Base-by-base conservation (phyloP, 2,888 invertebrate species). In the Erebia epiphron region DNA sequence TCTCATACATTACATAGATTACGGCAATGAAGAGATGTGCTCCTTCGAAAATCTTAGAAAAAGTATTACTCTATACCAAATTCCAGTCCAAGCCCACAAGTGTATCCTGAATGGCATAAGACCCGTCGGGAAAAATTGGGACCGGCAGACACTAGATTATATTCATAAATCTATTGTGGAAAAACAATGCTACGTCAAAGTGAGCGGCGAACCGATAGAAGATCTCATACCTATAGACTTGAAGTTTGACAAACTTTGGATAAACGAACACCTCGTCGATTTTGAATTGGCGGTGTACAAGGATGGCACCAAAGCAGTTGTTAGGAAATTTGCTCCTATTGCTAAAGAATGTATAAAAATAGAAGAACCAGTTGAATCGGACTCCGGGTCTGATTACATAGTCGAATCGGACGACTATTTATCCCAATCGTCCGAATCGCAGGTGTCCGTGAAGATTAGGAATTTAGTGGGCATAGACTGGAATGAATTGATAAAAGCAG, bases 11-110 rank as follows among this genome's bases (percentile, higher is more conserved):
- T 97, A 97, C 86, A 94, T 98, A 1, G 98, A 98, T 88, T 98
- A 96, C 81, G 98, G 98, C 0, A 98, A 97, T 81, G 91, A 95
- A 56, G 98, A 98, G 84, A 83, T 86, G 0, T 95, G 96, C 70
- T 77, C 89, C 0, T 88, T 94, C 14, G 83, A 88, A 1, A 93
- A 95, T 67, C 79, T 98, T 66, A 91, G 95, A 21, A 95, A 95
- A 75, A 94, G 94, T 76, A 92, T 96, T 1, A 94, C 95, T 7
- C 94, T 96, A 61, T 90, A 94, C 0, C 90, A 96, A 65, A 91
- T 97, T 69, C 97, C 97, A 0, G 92, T 94, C 14, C 95, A 97
- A 82, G 95, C 95, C 0, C 94, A 94, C 61, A 95, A 92, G 79
- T 95, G 96, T 76, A 78, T 89, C 13, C 89, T 98, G 26, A 79